These are phyloP conservation scores for Apamea monoglypha DNA, from an alignment of 2,888 invertebrate genomes.

Conservation along the genomic window DNA sequence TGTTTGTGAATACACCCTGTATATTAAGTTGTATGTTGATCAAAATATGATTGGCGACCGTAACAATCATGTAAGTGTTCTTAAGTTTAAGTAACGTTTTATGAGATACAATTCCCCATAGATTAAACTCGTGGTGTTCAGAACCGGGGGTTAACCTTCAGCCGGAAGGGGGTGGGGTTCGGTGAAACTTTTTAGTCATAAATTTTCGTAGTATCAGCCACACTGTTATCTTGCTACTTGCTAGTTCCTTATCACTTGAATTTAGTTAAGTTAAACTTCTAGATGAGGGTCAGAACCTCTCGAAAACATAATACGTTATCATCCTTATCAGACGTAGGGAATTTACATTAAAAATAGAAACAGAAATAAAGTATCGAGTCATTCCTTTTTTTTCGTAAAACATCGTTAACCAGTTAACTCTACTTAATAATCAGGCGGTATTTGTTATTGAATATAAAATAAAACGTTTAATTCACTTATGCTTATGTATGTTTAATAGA, in stretches of 20 bases:
- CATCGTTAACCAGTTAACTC: not conserved
- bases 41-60: not conserved
- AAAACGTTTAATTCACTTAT: slow-evolving; percentile 40
- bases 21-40: not conserved
- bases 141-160: not conserved
- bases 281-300: slow-evolving; percentile 28
- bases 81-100: not conserved
- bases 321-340: not conserved
- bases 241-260: slow-evolving; percentile 16
- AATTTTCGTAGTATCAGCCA: slow-evolving; percentile 11
- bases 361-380: not conserved
- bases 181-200: not conserved
- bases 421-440: not conserved
- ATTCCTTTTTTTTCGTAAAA: not conserved
- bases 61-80: not conserved
- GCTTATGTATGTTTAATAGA: slow-evolving; percentile 21
- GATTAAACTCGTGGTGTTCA: not conserved
- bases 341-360: slow-evolving; percentile 18
- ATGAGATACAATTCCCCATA: not conserved
- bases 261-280: slow-evolving; percentile 16
- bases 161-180: not conserved
- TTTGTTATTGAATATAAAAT: not conserved
- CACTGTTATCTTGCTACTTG: slow-evolving; percentile 22
- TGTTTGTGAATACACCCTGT: too few relatives aligned
- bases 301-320: slow-evolving; percentile 12